phyloP scores from a whole-genome alignment of 2,113 vertebrate genomes.

The Anguilla japonica region DNA sequence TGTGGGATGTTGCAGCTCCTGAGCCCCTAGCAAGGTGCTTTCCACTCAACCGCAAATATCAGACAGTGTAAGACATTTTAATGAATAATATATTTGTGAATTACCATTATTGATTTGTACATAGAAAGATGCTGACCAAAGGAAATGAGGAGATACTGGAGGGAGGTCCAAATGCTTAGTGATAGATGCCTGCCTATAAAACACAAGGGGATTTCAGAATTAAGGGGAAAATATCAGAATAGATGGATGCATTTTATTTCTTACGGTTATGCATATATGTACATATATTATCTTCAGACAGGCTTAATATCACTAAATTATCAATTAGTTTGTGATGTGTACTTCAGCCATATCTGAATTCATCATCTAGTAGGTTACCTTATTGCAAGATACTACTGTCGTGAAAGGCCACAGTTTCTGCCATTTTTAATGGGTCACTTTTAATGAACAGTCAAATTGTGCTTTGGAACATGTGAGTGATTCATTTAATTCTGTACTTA shows the following conservation, averaged over 20 bases:
- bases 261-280: not conserved
- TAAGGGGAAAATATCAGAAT: not conserved
- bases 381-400: no score
- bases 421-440: no score
- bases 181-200: not conserved
- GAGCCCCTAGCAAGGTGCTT: not conserved
- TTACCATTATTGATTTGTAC: slow-evolving; percentile 9
- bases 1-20: not conserved
- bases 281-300: not conserved
- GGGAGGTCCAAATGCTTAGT: not conserved
- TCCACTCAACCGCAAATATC: not conserved
- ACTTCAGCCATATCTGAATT: not conserved
- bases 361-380: not conserved
- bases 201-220: not conserved
- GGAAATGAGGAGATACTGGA: not conserved
- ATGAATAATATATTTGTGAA: slow-evolving; percentile 12
- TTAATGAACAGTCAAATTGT: no score
- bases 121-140: not conserved
- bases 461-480: no score
- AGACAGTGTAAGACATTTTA: not conserved
- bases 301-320: not conserved
- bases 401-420: no score
- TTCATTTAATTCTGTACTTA: no score
- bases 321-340: not conserved
- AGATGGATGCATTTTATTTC: not conserved